Evolutionary conservation across 2,888 invertebrate genomes (phyloP).

Genomic region (Nymphalis polychloros): DNA sequence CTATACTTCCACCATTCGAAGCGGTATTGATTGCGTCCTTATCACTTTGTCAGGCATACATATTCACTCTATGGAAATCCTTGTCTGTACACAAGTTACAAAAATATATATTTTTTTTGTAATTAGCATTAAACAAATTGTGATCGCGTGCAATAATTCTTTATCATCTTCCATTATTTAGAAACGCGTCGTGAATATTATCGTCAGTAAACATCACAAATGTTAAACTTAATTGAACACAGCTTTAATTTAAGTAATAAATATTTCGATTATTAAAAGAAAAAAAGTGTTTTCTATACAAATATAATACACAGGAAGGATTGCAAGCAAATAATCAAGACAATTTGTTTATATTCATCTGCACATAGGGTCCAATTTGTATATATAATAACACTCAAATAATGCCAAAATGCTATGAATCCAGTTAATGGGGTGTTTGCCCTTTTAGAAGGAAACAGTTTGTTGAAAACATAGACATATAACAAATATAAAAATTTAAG

Average conservation of each 20-base stretch:
- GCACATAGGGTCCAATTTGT: neutral
- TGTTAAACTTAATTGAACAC: neutral
- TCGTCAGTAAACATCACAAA: neutral
- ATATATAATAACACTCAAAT: conserved; percentile 4
- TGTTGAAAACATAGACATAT: neutral
- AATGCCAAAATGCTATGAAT: neutral
- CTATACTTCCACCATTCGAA: neutral
- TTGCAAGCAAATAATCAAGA: conserved; percentile 1
- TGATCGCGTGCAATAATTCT: neutral
- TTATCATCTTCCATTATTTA: neutral
- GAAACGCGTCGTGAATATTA: neutral
- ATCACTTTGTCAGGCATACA: neutral
- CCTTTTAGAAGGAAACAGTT: neutral
- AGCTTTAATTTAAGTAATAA: neutral
- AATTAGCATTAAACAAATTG: no score
- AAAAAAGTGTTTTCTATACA: neutral
- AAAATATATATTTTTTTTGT: no score
- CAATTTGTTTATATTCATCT: neutral
- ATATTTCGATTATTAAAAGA: neutral
- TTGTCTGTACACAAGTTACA: neutral
- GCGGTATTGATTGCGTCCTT: neutral
- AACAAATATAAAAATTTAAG: neutral
- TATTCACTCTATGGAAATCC: neutral
- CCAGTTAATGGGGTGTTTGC: neutral
- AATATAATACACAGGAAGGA: neutral